Evolutionary conservation across 1,140 invertebrate species (phyloP).

Genomic region (Eurosta solidaginis): DNA sequence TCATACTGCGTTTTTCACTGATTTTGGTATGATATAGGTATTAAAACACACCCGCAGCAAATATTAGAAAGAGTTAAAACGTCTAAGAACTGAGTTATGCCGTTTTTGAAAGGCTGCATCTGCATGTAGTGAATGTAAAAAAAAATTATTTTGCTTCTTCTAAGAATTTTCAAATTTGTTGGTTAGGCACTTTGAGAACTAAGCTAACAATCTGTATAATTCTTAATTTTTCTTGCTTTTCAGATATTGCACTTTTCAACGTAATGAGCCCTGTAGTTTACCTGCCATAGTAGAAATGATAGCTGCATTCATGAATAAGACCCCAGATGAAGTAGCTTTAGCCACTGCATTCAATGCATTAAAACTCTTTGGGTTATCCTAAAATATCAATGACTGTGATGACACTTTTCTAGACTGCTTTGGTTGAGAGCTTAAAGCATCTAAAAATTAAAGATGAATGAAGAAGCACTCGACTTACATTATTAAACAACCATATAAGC

Average conservation of each 20-base stretch:
- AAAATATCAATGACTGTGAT: slow-evolving; percentile 52
- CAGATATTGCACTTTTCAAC: slow-evolving; percentile 91
- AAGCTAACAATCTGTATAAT: no score
- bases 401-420: slow-evolving; percentile 4
- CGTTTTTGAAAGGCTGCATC: no score
- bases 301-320: slow-evolving; percentile 84
- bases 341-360: slow-evolving; percentile 92
- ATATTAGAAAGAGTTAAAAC: no score
- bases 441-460: not conserved
- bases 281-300: slow-evolving; percentile 93
- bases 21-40: no score
- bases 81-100: no score
- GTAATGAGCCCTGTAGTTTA: slow-evolving; percentile 93
- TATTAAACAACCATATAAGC: not conserved
- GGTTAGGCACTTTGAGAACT: no score
- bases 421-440: not conserved
- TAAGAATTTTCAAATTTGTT: no score
- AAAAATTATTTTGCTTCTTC: no score
- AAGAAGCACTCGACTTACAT: not conserved
- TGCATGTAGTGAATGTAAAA: no score
- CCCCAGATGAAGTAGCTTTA: slow-evolving; percentile 87
- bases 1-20: no score
- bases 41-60: no score
- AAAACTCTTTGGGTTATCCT: slow-evolving; percentile 87
- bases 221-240: slow-evolving; percentile 50